Conservation (phyloP, 2,113 vertebrate species). For the Heteronetta atricapilla region DNA sequence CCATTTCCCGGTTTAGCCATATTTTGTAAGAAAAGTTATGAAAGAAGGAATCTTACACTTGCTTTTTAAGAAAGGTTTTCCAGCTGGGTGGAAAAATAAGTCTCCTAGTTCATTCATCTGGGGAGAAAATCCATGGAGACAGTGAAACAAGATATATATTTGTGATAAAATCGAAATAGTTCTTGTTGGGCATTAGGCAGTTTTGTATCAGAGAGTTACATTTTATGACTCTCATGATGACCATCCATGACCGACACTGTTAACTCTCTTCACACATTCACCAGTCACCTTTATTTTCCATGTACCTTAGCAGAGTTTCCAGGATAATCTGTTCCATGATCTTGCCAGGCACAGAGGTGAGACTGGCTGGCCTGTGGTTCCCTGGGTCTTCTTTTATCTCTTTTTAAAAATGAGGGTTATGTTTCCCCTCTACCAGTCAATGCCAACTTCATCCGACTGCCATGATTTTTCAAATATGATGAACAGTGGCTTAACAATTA, state of each 20-base stretch:
- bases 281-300: too few species aligned
- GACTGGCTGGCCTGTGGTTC: too few species aligned
- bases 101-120: fast-evolving
- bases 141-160: background rate
- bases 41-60: background rate
- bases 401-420: too few species aligned
- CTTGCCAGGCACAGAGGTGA: too few species aligned
- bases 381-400: too few species aligned
- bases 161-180: background rate
- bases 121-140: background rate
- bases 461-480: too few species aligned
- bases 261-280: background rate
- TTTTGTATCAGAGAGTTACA: background rate
- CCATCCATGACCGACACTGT: background rate
- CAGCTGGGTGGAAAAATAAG: background rate
- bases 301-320: too few species aligned
- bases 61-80: background rate
- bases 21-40: background rate
- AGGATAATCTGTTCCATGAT: too few species aligned
- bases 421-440: too few species aligned
- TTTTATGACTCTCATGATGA: background rate
- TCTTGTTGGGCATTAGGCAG: background rate
- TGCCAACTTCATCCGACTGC: too few species aligned
- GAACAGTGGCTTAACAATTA: too few species aligned
- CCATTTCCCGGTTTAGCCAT: background rate